Percentiles rank a stretch among this genome's conserved stretches.
These are phyloP conservation scores for Nezara viridula DNA, from an alignment of 2,888 invertebrate genomes.

Conservation along the genomic window DNA sequence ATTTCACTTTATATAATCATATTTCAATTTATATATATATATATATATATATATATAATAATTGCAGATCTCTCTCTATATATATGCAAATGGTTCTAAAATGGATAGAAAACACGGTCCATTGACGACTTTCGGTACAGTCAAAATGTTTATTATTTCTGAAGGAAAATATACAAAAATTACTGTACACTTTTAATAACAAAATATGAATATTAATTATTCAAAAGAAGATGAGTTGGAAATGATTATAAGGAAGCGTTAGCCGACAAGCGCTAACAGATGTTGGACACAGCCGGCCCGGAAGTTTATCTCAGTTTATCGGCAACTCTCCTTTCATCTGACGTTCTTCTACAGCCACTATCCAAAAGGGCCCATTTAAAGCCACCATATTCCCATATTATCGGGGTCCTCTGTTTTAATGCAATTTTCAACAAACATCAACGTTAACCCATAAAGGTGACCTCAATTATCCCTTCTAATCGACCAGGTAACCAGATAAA, in stretches of 20 bases:
- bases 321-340: slow-evolving; percentile 44
- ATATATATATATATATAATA: too few species aligned
- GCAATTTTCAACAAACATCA: neutral
- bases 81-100: too few species aligned
- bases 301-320: slow-evolving; percentile 46
- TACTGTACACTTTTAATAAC: neutral
- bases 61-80: too few species aligned
- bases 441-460: neutral
- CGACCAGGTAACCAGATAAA: neutral
- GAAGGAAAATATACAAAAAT: neutral
- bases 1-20: too few species aligned
- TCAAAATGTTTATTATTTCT: too few species aligned
- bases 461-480: neutral
- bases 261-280: neutral
- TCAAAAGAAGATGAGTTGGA: neutral
- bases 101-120: too few species aligned
- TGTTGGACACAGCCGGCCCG: slow-evolving; percentile 46
- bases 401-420: neutral
- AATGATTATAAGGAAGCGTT: neutral
- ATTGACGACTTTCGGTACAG: too few species aligned
- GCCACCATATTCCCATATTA: neutral
- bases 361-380: neutral
- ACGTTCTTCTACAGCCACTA: neutral
- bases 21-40: too few species aligned
- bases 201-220: neutral